Conservation (phyloP, 2,888 invertebrate genomes). For the Schizotus pectinicornis region DNA sequence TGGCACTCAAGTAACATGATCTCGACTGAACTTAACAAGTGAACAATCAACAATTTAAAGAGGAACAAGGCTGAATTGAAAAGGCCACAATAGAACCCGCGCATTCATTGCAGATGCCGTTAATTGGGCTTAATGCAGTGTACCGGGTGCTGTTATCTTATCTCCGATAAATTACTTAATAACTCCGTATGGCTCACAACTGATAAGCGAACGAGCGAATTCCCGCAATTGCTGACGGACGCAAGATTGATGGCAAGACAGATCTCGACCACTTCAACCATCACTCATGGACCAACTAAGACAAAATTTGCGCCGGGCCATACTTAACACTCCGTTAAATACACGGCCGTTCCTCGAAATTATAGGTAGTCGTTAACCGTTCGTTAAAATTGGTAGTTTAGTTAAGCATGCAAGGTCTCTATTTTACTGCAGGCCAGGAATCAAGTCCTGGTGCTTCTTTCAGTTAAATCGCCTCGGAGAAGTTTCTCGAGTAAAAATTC, state of each 20-base stretch:
- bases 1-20: conserved; percentile 17
- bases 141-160: conserved; percentile 23
- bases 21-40: conserved; percentile 37
- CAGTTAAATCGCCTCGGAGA: no score
- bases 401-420: no score
- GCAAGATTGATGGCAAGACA: not conserved
- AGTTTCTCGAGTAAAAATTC: no score
- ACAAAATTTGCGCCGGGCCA: not conserved
- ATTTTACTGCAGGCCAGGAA: no score
- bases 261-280: not conserved
- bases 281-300: not conserved
- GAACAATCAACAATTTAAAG: conserved; percentile 52
- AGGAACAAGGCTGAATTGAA: conserved; percentile 48
- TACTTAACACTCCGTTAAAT: conserved; percentile 1
- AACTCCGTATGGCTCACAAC: conserved; percentile 18
- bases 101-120: conserved; percentile 32
- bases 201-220: conserved; percentile 4
- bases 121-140: conserved; percentile 29
- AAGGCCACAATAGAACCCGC: conserved; percentile 42
- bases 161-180: conserved; percentile 15
- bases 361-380: no score
- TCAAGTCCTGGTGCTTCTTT: no score
- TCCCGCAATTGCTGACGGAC: not conserved
- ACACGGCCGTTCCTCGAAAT: not conserved
- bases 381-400: no score